Evolutionary conservation across 2,888 invertebrate species (phyloP).

Genomic region (Melitaea athalia): DNA sequence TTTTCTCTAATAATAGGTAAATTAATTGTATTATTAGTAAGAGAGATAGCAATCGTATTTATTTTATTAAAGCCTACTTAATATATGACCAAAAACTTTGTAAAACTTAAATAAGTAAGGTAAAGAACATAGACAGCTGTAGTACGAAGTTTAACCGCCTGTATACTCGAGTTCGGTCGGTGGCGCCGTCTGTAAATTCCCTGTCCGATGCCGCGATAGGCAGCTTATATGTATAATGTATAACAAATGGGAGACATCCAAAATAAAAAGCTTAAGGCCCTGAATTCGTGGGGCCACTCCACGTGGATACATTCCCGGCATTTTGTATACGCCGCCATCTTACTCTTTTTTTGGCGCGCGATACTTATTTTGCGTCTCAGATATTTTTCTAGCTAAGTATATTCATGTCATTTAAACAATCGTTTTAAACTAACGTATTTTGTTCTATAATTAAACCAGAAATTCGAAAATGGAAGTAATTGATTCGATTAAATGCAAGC

Average conservation of each 20-base stretch:
- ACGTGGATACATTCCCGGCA: conserved; percentile 75
- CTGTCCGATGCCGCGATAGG: conserved; percentile 77
- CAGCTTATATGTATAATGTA: conserved; percentile 79
- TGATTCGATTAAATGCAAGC: conserved; percentile 3
- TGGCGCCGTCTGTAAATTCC: conserved; percentile 79
- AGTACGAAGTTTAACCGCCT: conserved; percentile 47
- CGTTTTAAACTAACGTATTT: background rate
- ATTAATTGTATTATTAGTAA: too few relatives aligned
- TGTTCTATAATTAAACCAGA: background rate
- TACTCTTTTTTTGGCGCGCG: conserved; percentile 64
- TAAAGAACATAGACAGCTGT: background rate
- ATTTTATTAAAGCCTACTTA: background rate
- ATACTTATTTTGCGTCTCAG: conserved; percentile 26
- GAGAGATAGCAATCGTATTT: background rate
- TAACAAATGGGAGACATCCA: conserved; percentile 81
- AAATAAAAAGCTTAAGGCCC: conserved; percentile 72
- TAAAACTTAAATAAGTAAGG: background rate
- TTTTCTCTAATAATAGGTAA: too few relatives aligned
- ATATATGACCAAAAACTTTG: background rate
- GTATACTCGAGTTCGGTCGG: conserved; percentile 58
- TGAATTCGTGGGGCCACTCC: conserved; percentile 61
- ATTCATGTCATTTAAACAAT: background rate
- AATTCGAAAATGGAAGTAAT: background rate
- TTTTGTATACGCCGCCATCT: conserved; percentile 64
- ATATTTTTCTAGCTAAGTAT: conserved; percentile 4